Base-by-base conservation (phyloP, 1,140 invertebrate genomes). In the Drosophila lacteicornis region DNA sequence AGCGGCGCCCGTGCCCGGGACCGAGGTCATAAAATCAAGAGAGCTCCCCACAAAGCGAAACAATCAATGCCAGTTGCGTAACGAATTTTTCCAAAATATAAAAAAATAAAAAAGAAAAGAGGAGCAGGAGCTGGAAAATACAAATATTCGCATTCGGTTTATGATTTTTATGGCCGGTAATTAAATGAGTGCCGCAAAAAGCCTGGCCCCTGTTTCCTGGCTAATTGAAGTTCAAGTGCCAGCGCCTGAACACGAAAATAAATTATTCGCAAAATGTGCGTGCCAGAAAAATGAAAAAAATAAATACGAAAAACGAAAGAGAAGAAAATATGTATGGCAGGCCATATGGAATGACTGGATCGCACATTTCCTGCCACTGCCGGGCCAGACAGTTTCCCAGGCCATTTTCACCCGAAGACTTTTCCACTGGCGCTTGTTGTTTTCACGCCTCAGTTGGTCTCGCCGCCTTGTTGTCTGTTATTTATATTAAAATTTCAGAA, bases 171-270 rank as follows among this genome's bases (percentile, higher is more conserved):
- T 70, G 57, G 46, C 33, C 25, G 22, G 50, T 61, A 75, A 82
- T 80, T 80, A 80, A 80, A 80, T 62, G 57, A 43, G 45, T 59
- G 47, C 50, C 13, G 27, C 19, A 53, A 61, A 76, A 43, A 51
- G 11, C 17, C 51, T 38, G 58, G 47, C 70, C 58, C 36, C 45
- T 50, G 47, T 55, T 69, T 70, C 62, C 33, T 65, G 74, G 80
- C 75, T 79, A 83, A 83, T 83, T 82, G 80, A 79, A 83, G 80
- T 83, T 83, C 75, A 83, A 83, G 80, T 82, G 80, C 61, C 43
- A 47, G 68, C 5, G 43, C 42, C 30, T 46, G 55, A 67, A 61
- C 33, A 74, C 58, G 46, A 74, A 73, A 43, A 71, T 50, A 60
- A 73, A 74, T 74, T 73, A 73, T 73, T 60, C 40, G 56, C 55